phyloP scores from a whole-genome alignment of 1,140 invertebrate species.

The Hyles vespertilio region DNA sequence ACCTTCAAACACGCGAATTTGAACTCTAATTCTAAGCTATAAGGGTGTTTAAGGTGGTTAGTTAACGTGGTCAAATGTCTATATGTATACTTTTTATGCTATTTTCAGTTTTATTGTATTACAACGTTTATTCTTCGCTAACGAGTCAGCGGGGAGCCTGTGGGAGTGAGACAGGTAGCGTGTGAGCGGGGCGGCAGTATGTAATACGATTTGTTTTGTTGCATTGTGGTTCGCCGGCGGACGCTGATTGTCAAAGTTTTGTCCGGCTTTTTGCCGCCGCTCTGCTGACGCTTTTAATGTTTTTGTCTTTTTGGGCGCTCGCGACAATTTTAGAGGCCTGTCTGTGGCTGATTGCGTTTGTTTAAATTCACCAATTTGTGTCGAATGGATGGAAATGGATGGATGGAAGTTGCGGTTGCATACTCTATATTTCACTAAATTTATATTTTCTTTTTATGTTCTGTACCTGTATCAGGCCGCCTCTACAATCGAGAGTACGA shows the following conservation, averaged over 20 bases:
- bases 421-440: too few relatives aligned
- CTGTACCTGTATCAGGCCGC: too few relatives aligned
- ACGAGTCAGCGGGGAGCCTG: constrained; percentile 52
- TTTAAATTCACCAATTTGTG: too few relatives aligned
- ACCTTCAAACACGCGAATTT: constrained; percentile 11
- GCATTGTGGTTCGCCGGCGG: constrained; percentile 27
- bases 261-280: constrained; percentile 1
- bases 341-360: too few relatives aligned
- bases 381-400: too few relatives aligned
- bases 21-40: constrained; percentile 14
- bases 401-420: too few relatives aligned
- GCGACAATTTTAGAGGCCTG: too few relatives aligned
- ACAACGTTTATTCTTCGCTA: constrained; percentile 60
- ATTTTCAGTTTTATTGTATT: constrained; percentile 67
- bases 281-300: neutral
- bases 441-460: too few relatives aligned
- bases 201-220: constrained; percentile 47
- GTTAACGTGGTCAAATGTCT: constrained; percentile 29
- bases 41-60: constrained; percentile 11
- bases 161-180: constrained; percentile 22
- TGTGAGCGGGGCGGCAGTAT: constrained; percentile 27
- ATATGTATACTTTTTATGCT: constrained; percentile 56
- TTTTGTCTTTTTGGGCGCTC: too few relatives aligned
- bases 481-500: too few relatives aligned
- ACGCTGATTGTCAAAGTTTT: constrained; percentile 29